Evolutionary conservation across 2,888 invertebrate genomes (phyloP), one percentile per base, ranked within the genome.

Genomic region (Drosophila helvetica): DNA sequence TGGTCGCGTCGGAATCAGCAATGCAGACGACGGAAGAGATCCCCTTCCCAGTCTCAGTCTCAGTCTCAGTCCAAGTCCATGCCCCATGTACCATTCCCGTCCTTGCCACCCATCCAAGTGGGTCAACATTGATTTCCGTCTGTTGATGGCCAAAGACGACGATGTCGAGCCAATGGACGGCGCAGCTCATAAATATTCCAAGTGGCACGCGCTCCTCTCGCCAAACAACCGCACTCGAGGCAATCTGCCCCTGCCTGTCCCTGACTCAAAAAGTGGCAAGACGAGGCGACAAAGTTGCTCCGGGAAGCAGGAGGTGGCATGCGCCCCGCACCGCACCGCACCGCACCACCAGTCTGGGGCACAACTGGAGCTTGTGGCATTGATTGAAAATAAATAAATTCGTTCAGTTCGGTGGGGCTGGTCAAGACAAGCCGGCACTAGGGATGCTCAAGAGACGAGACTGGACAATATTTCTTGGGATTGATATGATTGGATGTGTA

Each of bases 381-480:
- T 88, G 83, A 88, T 83, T 83, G 86, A 83, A 83, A 83, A 86
- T 88, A 83, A 78, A 88, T 86, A 84, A 78, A 78, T 83, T 77
- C 67, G 66, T 61, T 59, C 51, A 17, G 46, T 52, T 45, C 48
- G 42, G 46, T 38, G 42, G 69, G 48, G 60, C 52, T 50, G 60
- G 48, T 50, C 60, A 61, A 27, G 56, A 33, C 27, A 15, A n/a
- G 38, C 15, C 38, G 15, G 15, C n/a, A 38, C 38, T 38, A 38
- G 38, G 38, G 56, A 22, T 19, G 43, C 56, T 55, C 60, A 55
- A 53, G 22, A 18, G 30, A 18, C 9, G 47, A 9, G 2, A 10
- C 3, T 10, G 54, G 17, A 54, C 15, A 18, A 47, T 17, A 30
- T 30, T n/a, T 38, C n/a, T n/a, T 15, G 8, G 8, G 1, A 5